These are phyloP conservation scores for Paradoxurus hermaphroditus DNA, from an alignment of 2,113 vertebrate genomes.

Conservation along the genomic window DNA sequence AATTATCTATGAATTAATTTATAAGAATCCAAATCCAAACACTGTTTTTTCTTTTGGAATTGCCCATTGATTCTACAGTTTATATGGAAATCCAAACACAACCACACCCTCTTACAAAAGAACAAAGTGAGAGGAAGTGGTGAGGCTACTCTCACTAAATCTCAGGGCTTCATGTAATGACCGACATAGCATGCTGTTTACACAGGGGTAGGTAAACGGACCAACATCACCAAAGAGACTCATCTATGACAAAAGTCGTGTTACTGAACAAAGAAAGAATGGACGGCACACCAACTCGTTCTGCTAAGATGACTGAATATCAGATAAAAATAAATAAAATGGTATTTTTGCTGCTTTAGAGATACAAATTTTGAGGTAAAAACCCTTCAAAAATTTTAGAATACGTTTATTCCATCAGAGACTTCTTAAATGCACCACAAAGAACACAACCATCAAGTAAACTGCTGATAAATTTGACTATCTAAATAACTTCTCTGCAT, in stretches of 20 bases:
- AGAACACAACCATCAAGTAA: not conserved
- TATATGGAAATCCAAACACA: not conserved
- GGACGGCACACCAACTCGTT: not conserved
- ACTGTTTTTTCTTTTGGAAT: not conserved
- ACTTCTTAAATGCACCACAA: not conserved
- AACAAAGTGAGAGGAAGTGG: not conserved
- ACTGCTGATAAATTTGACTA: not conserved
- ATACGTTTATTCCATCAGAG: not conserved
- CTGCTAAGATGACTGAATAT: not conserved
- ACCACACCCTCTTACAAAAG: not conserved
- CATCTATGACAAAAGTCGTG: not conserved
- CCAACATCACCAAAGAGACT: not conserved
- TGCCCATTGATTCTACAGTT: not conserved
- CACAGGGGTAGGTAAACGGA: not conserved
- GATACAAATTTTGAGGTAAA: not conserved
- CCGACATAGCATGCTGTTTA: not conserved
- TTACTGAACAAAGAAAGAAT: not conserved
- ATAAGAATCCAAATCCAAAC: not conserved
- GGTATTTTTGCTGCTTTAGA: not conserved
- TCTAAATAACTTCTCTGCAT: not conserved
- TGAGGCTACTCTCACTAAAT: not conserved
- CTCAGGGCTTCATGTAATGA: not conserved
- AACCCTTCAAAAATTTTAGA: not conserved
- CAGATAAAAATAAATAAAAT: not conserved
- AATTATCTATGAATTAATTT: not conserved